Base-by-base conservation (phyloP, 2,113 vertebrate species). In the Mesitornis unicolor region DNA sequence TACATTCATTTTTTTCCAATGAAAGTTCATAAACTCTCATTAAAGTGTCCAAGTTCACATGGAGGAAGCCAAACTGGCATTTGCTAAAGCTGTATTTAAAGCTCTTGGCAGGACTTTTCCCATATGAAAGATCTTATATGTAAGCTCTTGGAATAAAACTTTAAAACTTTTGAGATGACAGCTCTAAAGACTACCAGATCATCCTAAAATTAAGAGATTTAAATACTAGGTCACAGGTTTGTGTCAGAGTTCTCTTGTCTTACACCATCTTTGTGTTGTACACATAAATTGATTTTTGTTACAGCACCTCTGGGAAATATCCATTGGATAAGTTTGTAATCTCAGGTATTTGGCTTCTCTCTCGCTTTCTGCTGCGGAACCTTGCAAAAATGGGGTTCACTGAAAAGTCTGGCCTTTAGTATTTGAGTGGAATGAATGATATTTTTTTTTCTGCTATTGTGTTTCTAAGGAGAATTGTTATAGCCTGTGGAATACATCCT, bases 21-120 rank as follows among this genome's bases (percentile, higher is more conserved):
- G 74, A 36, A 94, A 91, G 86, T 94, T 96, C 83, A 94, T 96
- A 92, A 97, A 94, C 83, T 93, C 93, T 87, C 3, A 24, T 84
- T 86, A 80, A 94, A 96, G 42, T 75, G 64, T 94, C 71, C 75
- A 86, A 16, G 83, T 54, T 84, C 77, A 80, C 65, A 79, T 83
- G 76, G 45, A 73, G 24, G 42, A 89, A 92, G 94, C 93, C 95
- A 97, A 96, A 95, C 45, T 87, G 79, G 93, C 90, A 87, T 90
- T 88, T 7, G 26, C 14, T 87, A 87, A 78, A 92, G 43, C 61
- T 86, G 3, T 69, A 76, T 87, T 93, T 93, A 93, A 89, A 82
- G 59, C 17, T 89, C 54, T 96, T 95, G 86, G 92, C 93, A 90
- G 88, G 69, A 50, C n/a, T 84, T 79, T 67, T 80, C 38, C 33